phyloP scores from a whole-genome alignment of 2,113 vertebrate genomes.

The Jacana jacana region DNA sequence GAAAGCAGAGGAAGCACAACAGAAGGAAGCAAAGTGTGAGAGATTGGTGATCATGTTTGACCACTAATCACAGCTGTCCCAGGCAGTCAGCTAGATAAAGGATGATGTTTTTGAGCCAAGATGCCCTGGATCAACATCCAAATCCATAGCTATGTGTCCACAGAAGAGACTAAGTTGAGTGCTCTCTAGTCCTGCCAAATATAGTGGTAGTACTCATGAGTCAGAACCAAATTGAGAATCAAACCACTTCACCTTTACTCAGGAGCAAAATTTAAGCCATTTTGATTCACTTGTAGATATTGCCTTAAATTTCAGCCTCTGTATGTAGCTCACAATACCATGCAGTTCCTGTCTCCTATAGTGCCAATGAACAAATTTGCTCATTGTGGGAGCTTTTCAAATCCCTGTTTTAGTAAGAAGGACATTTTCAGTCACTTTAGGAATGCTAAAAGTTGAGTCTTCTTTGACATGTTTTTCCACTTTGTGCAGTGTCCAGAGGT shows the following conservation, averaged over 20 bases:
- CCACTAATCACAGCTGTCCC: constrained; percentile 38
- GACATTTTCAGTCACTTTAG: neutral
- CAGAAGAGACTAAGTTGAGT: neutral
- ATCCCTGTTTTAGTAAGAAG: neutral
- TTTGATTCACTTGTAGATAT: neutral
- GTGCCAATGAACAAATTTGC: neutral
- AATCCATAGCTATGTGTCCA: neutral
- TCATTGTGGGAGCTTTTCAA: neutral
- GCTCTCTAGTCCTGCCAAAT: neutral
- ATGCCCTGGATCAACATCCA: neutral
- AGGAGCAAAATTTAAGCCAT: neutral
- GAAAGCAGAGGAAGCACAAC: neutral
- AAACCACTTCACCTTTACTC: neutral
- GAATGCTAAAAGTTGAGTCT: neutral
- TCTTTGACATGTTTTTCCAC: neutral
- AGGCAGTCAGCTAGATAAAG: neutral
- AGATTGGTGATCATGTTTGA: neutral
- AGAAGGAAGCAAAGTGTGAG: constrained; percentile 25
- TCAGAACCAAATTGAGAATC: neutral
- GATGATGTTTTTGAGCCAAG: neutral
- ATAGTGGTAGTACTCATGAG: neutral
- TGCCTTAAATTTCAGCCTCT: neutral
- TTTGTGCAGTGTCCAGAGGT: neutral
- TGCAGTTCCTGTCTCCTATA: neutral
- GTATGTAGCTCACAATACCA: neutral